phyloP scores from a whole-genome alignment of 2,113 vertebrate species.

The Eubucco bourcierii region DNA sequence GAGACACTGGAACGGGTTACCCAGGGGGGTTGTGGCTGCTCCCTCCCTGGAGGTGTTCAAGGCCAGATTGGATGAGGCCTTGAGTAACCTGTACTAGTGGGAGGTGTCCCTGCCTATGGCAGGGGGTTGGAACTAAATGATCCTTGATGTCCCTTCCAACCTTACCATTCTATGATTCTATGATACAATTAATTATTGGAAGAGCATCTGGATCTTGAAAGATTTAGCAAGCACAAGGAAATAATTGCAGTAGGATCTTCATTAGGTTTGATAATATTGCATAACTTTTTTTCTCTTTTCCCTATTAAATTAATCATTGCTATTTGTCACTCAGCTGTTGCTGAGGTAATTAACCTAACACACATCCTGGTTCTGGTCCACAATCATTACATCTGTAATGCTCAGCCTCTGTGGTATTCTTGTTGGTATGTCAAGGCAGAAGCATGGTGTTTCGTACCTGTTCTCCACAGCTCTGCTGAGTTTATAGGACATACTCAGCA shows the following conservation, averaged over 20 bases:
- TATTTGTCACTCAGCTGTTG: conserved; percentile 34
- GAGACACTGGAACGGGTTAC: too few relatives aligned
- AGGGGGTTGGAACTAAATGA: too few relatives aligned
- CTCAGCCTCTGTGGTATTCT: not conserved
- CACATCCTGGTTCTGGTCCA: not conserved
- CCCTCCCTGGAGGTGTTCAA: too few relatives aligned
- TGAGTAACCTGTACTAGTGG: too few relatives aligned
- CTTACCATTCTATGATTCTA: too few relatives aligned
- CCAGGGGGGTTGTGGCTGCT: too few relatives aligned
- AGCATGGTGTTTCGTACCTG: not conserved
- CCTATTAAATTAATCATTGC: conserved; percentile 14
- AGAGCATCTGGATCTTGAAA: conserved; percentile 62
- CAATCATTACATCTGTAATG: not conserved
- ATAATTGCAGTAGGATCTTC: conserved; percentile 53
- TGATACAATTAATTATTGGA: conserved; percentile 55
- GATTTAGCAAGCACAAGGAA: conserved; percentile 38
- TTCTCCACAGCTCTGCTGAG: not conserved
- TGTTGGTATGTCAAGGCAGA: not conserved
- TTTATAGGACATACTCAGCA: not conserved
- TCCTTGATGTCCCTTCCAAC: too few relatives aligned
- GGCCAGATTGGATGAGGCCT: too few relatives aligned
- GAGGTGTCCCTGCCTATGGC: too few relatives aligned
- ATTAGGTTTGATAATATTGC: conserved; percentile 45
- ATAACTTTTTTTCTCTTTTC: not conserved
- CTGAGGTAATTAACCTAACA: conserved; percentile 42